phyloP scores from a whole-genome alignment of 2,797 vertebrate genomes.

The Scarus forsteni region DNA sequence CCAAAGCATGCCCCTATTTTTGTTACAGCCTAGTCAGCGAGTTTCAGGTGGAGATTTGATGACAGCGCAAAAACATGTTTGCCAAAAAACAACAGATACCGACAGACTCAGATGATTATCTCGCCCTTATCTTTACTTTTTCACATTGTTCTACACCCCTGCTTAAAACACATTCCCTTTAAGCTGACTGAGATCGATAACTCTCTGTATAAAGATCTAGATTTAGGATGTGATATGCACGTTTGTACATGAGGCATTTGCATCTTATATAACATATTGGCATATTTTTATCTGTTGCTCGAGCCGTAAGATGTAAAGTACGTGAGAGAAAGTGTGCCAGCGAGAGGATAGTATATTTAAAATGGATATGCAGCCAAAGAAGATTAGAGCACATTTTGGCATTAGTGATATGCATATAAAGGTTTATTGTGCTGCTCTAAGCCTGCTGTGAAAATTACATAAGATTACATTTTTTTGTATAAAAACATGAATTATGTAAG shows the following conservation, averaged over 20 bases:
- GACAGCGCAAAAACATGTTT: slow-evolving; percentile 24
- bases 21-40: background rate
- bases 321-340: background rate
- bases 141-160: slow-evolving; percentile 3
- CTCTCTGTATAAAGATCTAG: background rate
- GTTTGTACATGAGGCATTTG: background rate
- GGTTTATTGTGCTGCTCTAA: slow-evolving; percentile 30
- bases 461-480: slow-evolving; percentile 15
- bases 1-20: background rate
- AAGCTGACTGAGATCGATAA: background rate
- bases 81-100: slow-evolving; percentile 13
- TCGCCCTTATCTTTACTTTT: background rate
- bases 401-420: slow-evolving; percentile 1
- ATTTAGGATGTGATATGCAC: background rate
- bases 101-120: slow-evolving; percentile 15
- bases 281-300: background rate
- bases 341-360: background rate
- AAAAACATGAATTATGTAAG: slow-evolving; percentile 40
- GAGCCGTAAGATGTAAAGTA: background rate
- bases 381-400: slow-evolving; percentile 14
- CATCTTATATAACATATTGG: slow-evolving; percentile 16
- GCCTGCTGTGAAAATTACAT: slow-evolving; percentile 50
- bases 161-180: background rate
- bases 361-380: slow-evolving; percentile 12
- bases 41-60: slow-evolving; percentile 27